A percentile compares a stretch with the other conserved stretches of the same genome.
Conservation (phyloP, 2,797 vertebrate genomes). For the Thunnus albacares region DNA sequence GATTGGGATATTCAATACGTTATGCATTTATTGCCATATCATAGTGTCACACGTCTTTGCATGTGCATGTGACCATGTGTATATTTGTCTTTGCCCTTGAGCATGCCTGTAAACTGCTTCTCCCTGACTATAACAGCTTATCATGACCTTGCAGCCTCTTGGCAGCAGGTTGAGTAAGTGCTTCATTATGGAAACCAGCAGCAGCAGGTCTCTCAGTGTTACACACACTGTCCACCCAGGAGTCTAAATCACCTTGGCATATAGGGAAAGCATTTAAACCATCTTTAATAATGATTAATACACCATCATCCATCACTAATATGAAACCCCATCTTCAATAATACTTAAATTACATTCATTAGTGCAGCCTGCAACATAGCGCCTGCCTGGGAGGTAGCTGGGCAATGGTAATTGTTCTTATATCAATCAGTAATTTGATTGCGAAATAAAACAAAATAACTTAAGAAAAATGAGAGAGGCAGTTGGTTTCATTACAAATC, state of each 20-base stretch:
- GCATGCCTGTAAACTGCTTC: conserved; percentile 48
- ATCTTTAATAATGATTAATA: conserved; percentile 84
- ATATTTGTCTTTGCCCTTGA: conserved; percentile 59
- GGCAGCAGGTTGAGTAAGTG: conserved; percentile 76
- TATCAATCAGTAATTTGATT: conserved; percentile 67
- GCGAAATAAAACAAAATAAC: conserved; percentile 69
- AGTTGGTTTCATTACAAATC: conserved; percentile 42
- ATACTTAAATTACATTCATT: conserved; percentile 77
- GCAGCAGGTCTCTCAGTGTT: conserved; percentile 66
- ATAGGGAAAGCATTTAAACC: conserved; percentile 74
- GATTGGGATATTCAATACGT: neutral
- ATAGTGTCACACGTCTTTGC: conserved; percentile 2
- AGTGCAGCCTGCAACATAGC: conserved; percentile 40
- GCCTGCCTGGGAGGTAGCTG: conserved; percentile 50
- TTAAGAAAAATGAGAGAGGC: conserved; percentile 57
- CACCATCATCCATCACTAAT: conserved; percentile 75
- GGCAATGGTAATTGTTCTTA: conserved; percentile 54
- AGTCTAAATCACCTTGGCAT: conserved; percentile 76
- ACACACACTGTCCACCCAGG: conserved; percentile 66
- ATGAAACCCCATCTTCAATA: conserved; percentile 71
- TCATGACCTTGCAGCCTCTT: conserved; percentile 69
- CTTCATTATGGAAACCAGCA: conserved; percentile 75
- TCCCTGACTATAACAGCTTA: conserved; percentile 54
- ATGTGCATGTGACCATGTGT: conserved; percentile 18
- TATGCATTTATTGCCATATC: neutral